A percentile compares a stretch with the other conserved stretches of the same genome.
Evolutionary conservation across 2,888 invertebrate genomes (phyloP).

Genomic region (Clitarchus hookeri): DNA sequence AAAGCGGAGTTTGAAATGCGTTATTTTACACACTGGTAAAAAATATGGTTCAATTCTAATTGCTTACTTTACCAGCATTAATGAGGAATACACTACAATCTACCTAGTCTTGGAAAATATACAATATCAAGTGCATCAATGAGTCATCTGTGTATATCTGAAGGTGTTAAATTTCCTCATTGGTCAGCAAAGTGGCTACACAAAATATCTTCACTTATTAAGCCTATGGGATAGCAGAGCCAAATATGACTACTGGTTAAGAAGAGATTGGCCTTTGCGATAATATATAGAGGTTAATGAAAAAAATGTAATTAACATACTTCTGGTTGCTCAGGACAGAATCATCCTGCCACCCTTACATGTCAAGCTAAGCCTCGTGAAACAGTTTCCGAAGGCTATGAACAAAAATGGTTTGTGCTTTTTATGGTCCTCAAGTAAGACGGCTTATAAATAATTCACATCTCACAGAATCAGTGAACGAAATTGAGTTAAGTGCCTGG

Average conservation of each 20-base stretch:
- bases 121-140: neutral
- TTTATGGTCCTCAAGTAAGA: neutral
- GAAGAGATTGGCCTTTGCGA: neutral
- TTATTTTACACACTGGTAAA: conserved; percentile 34
- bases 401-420: conserved; percentile 1
- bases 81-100: neutral
- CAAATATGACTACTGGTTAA: neutral
- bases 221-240: conserved; percentile 11
- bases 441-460: neutral
- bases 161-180: neutral
- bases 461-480: neutral
- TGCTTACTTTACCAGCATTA: neutral
- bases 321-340: neutral
- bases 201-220: neutral
- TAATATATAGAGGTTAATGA: neutral
- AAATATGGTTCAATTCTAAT: conserved; percentile 18
- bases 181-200: neutral
- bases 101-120: neutral
- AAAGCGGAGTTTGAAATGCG: conserved; percentile 35
- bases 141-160: neutral
- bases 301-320: neutral
- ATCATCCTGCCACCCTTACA: conserved; percentile 2
- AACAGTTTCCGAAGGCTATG: conserved; percentile 6
- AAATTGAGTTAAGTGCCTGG: neutral
- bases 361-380: neutral